A percentile compares a stretch with the other conserved stretches of the same genome.
phyloP scores from a whole-genome alignment of 1,140 invertebrate genomes.

The Hypothenemus hampei region DNA sequence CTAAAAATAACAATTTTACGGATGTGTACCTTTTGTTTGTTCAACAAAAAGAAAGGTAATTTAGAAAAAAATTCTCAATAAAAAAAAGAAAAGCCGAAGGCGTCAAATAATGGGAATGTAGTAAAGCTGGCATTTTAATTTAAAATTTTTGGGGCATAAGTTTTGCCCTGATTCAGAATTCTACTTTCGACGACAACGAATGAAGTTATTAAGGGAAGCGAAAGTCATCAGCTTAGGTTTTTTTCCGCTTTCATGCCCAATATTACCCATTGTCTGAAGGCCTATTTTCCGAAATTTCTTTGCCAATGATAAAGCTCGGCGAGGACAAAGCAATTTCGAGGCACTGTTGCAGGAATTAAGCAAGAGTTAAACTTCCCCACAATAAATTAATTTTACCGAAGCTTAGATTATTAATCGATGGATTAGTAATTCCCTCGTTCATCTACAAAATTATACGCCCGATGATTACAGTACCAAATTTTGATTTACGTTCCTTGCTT shows the following conservation, averaged over 20 bases:
- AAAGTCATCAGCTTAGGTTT: constrained; percentile 7
- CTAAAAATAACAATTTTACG: too few species aligned
- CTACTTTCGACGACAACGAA: background rate
- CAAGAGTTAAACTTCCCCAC: constrained; percentile 23
- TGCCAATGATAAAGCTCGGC: constrained; percentile 8
- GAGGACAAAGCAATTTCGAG: constrained; percentile 17
- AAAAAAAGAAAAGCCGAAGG: too few species aligned
- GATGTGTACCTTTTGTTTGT: too few species aligned
- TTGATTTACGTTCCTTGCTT: constrained; percentile 21
- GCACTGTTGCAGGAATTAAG: constrained; percentile 19
- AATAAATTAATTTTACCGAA: constrained; percentile 26
- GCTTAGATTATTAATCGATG: constrained; percentile 32
- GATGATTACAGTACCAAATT: constrained; percentile 29
- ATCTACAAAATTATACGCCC: constrained; percentile 28
- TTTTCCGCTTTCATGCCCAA: constrained; percentile 17
- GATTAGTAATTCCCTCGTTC: constrained; percentile 30
- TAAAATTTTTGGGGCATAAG: too few species aligned
- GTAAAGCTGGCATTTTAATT: too few species aligned
- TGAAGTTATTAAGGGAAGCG: constrained; percentile 8
- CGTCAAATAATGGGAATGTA: too few species aligned
- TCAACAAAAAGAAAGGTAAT: too few species aligned
- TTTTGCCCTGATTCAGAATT: background rate
- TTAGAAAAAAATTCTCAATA: too few species aligned
- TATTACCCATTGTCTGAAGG: constrained; percentile 7
- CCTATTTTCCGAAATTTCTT: constrained; percentile 16